Evolutionary conservation across 1,140 invertebrate genomes (phyloP), one percentile per base, ranked within the genome.

Genomic region (Sinella curviseta): DNA sequence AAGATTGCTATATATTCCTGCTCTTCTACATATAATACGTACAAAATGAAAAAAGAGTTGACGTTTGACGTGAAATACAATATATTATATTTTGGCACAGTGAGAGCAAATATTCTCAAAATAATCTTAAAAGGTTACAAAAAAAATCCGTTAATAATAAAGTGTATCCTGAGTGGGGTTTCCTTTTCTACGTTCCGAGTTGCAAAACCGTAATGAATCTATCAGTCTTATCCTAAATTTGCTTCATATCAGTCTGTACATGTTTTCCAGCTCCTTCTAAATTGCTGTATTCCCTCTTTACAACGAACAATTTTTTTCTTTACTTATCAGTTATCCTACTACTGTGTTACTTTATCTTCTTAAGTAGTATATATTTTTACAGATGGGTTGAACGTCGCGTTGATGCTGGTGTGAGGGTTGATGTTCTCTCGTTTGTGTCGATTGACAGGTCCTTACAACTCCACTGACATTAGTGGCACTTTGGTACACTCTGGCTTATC

Each of bases 201-300:
- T 70, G 65, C 24, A 70, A 70, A 70, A 31, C 65, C 65, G 65
- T 70, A 33, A 70, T 31, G 65, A 31, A 70, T 70, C 65, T 70
- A 70, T 70, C 65, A 70, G 65, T 70, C 65, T 70, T 70, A 70
- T 70, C 65, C 65, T 70, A 70, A 30, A 8, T 70, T 70, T 70
- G 65, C 65, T 70, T 70, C 65, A 70, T 70, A 17, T 70, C 65
- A 70, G 65, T 70, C 65, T 70, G 65, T 70, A 70, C 65, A 70
- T 70, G 26, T 12, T 70, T 33, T 70, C 65, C 65, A 70, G 65
- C 65, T 70, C 65, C 65, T 70, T 12, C 8, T 31, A 8, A 2
- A 12, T 20, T 48, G 39, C 39, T 48, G 20, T 48, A 48, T 70
- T 70, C 31, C 57, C 65, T 31, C 26, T 70, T 70, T n/a, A 26